phyloP scores from a whole-genome alignment of 2,888 invertebrate genomes.

The Pharmacophagus antenor region DNA sequence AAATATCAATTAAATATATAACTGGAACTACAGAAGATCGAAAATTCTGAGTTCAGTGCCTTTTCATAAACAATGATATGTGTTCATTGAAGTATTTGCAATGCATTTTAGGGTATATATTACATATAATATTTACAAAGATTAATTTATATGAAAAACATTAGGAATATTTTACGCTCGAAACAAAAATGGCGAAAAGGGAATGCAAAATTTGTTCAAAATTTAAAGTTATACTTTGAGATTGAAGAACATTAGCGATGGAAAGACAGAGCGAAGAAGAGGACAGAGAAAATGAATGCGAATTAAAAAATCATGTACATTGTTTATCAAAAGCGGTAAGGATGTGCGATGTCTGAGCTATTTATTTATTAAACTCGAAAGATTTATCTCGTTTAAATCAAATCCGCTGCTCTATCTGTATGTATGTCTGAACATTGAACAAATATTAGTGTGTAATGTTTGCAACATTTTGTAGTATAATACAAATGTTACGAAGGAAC shows the following conservation, averaged over 20 bases:
- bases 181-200: neutral
- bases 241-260: slow-evolving; percentile 11
- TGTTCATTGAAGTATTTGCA: too few species aligned
- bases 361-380: slow-evolving; percentile 11
- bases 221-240: slow-evolving; percentile 20
- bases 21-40: too few species aligned
- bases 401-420: neutral
- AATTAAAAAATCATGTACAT: slow-evolving; percentile 24
- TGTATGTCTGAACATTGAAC: neutral
- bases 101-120: too few species aligned
- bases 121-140: too few species aligned
- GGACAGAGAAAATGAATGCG: slow-evolving; percentile 7
- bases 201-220: slow-evolving; percentile 11
- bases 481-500: neutral
- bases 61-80: too few species aligned
- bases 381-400: neutral
- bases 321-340: slow-evolving; percentile 20
- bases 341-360: slow-evolving; percentile 3
- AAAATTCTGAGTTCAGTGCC: too few species aligned
- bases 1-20: too few species aligned
- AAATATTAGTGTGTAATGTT: neutral
- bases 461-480: neutral
- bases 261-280: slow-evolving; percentile 1
- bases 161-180: neutral
- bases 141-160: too few species aligned